Percentiles rank a stretch among this genome's conserved stretches.
Conservation (phyloP, 2,888 invertebrate genomes). For the Epirrhoe alternata region DNA sequence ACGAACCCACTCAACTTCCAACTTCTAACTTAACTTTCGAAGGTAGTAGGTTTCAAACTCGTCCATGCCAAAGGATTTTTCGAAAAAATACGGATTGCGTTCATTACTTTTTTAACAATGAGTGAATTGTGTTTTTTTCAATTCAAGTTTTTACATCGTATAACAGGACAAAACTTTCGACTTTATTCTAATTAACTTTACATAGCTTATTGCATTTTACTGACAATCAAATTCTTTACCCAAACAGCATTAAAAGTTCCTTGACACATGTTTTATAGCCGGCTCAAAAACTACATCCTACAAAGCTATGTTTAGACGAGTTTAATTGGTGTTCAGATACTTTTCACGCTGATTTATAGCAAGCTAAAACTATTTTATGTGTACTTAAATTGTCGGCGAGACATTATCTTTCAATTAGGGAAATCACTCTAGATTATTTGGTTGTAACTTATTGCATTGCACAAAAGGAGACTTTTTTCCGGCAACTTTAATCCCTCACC, state of each 20-base stretch:
- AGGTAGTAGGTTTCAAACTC: too few species aligned
- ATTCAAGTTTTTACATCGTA: too few species aligned
- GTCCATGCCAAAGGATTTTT: too few species aligned
- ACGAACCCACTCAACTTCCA: too few species aligned
- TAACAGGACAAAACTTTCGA: too few species aligned
- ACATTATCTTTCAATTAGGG: background rate
- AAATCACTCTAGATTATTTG: background rate
- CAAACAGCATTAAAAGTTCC: constrained; percentile 18
- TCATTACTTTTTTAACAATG: too few species aligned
- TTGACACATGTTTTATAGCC: constrained; percentile 22
- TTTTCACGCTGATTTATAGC: background rate
- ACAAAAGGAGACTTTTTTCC: background rate
- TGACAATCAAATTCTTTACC: background rate
- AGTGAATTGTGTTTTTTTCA: too few species aligned
- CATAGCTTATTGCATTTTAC: constrained; percentile 2
- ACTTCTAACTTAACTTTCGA: too few species aligned
- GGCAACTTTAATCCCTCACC: background rate
- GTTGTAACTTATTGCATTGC: background rate
- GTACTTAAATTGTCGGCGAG: background rate
- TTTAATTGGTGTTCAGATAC: constrained; percentile 1
- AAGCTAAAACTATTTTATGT: background rate
- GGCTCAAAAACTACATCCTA: background rate
- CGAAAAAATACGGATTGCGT: too few species aligned
- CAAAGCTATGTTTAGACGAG: background rate
- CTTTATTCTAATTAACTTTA: background rate